Conservation (phyloP, 2,797 vertebrate species). For the Carapus acus region DNA sequence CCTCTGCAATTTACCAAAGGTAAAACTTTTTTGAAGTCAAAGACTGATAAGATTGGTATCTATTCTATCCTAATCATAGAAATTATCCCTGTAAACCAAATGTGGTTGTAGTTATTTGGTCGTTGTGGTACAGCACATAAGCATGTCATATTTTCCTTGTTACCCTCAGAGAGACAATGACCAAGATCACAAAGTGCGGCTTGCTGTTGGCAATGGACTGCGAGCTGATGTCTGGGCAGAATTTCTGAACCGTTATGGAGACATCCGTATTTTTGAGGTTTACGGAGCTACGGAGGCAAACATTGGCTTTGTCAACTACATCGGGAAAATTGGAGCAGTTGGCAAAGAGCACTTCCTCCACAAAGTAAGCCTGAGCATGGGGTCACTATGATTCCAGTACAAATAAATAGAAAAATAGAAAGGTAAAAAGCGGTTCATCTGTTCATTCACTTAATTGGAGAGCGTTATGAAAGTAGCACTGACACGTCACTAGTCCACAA, state of each 20-base stretch:
- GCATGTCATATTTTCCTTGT: too few species aligned
- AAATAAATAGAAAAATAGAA: too few species aligned
- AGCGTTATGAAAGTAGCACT: too few species aligned
- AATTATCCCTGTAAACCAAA: too few species aligned
- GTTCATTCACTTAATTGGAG: too few species aligned
- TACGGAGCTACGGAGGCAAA: slow-evolving; percentile 87
- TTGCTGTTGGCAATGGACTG: slow-evolving; percentile 79
- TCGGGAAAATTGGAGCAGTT: slow-evolving; percentile 77
- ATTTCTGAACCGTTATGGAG: slow-evolving; percentile 79
- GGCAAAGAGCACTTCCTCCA: slow-evolving; percentile 73
- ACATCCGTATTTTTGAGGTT: slow-evolving; percentile 75
- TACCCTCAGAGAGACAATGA: slow-evolving; percentile 80
- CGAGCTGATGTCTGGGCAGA: slow-evolving; percentile 78
- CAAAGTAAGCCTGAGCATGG: slow-evolving; percentile 64
- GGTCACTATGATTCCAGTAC: not conserved
- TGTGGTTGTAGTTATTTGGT: too few species aligned
- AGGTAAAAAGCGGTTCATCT: too few species aligned
- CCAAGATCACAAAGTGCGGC: slow-evolving; percentile 74
- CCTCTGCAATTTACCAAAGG: slow-evolving; percentile 79
- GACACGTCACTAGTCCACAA: too few species aligned
- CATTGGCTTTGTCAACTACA: slow-evolving; percentile 77
- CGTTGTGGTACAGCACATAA: too few species aligned
- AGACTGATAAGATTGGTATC: not conserved
- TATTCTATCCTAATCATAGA: too few species aligned
- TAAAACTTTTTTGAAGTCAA: slow-evolving; percentile 44